Evolutionary conservation across 1,140 invertebrate genomes (phyloP), one percentile per base, ranked within the genome.

Genomic region (Neodiprion fabricii): DNA sequence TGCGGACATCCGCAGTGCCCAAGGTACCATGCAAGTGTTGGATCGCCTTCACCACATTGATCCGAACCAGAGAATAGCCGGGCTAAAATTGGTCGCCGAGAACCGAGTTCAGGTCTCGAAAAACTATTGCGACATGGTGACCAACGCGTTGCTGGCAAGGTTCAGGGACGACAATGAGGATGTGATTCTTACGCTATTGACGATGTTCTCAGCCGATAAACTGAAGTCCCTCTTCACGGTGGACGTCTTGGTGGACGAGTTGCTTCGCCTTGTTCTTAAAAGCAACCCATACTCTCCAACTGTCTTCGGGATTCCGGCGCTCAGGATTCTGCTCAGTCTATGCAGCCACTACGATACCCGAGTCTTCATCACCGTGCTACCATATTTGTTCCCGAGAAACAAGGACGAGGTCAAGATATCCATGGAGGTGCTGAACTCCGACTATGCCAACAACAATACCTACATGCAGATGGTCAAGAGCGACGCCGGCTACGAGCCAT

Each of bases 21-120:
- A 92, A 88, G 81, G 82, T 84, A 81, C 86, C 87, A 79, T 89
- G 11, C 90, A 91, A 17, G 86, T 93, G 0, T 92, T 94, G 74
- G 90, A 93, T 80, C 92, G 92, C 70, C 82, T 95, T 1, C 92
- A 93, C 78, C 92, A 95, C 81, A 85, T 90, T 8, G 92, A 90
- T 81, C 78, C 91, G 0, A 84, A 91, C 71, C 88, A 92, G 68
- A 86, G 94, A 76, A 84, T 91, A 1, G 83, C 90, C 76, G 93
- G 93, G 0, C 87, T 95, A 7, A 48, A 83, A 28, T 76, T 77
- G 10, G 72, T 89, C 0, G 81, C 82, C 0, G 74, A 80, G 17
- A 68, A 82, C 0, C 67, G 80, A 2, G 50, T 84, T 0, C 71
- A 73, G 14, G 76, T 87, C 1, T 81, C 82, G 8, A 81, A 85